Evolutionary conservation across 2,888 invertebrate species (phyloP), one percentile per base, ranked within the genome.

Genomic region (Trisateles emortualis): DNA sequence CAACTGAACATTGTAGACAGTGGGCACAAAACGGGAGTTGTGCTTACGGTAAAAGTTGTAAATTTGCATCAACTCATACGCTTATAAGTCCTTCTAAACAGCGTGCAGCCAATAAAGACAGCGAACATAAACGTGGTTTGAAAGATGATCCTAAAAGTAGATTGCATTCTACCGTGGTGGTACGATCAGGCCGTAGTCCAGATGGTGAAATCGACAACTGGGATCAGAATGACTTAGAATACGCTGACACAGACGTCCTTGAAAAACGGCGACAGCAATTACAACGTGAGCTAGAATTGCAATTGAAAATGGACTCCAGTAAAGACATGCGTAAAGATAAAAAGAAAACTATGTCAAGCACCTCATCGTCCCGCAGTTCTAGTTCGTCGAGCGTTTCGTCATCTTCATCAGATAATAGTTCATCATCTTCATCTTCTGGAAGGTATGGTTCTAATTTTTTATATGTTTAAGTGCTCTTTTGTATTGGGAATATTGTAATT

Each of bases 11-110:
- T 88, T 96, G 96, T 83, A 94, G 96, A 83, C 96, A 96, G 92
- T 96, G 96, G 96, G 95, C 95, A 55, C 94, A 95, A 82, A 95
- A 95, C 93, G 96, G 96, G 76, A 95, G 94, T 83, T 96, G 96
- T 84, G 95, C 95, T 68, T 96, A 95, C 90, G 96, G 96, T 78
- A 96, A 96, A 92, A 94, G 93, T 84, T 96, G 96, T 91, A 96
- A 96, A 93, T 95, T 96, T 91, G 95, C 96, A 65, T 91, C 94
- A 58, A 96, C 96, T 52, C 96, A 96, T 83, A 95, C 95, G 45
- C 88, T 96, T 78, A 96, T 95, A 73, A 96, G 96, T 84, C 96
- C 96, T 58, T 96, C 96, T 30, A 96, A 96, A 81, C 95, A 95
- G 86, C 89, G 96, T 74, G 93, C 94, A 41, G 94, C 94, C 8